These are phyloP conservation scores for Cataglyphis albicans DNA, from an alignment of 2,888 invertebrate genomes.

Conservation along the genomic window DNA sequence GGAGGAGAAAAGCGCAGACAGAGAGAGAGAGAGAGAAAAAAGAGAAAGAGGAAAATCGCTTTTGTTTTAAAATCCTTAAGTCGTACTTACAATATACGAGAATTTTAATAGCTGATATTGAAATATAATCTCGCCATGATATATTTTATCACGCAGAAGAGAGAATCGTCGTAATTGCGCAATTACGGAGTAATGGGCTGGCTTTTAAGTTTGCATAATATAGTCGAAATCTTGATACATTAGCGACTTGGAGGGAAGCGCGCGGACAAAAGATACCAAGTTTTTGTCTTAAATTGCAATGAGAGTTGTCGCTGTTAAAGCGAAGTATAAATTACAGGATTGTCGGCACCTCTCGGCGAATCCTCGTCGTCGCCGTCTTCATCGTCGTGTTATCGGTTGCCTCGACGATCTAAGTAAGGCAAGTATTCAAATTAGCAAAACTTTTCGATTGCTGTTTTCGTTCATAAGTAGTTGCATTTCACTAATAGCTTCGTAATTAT, in stretches of 20 bases:
- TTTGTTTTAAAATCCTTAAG: neutral
- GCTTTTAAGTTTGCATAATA: slow-evolving; percentile 53
- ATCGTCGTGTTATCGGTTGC: slow-evolving; percentile 58
- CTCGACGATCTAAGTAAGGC: slow-evolving; percentile 59
- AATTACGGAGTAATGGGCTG: slow-evolving; percentile 40
- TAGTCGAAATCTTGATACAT: slow-evolving; percentile 51
- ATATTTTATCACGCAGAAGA: slow-evolving; percentile 35
- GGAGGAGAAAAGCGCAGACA: neutral
- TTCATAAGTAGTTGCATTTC: neutral
- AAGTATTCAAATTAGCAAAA: slow-evolving; percentile 72
- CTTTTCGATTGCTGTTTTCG: slow-evolving; percentile 76
- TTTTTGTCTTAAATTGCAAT: slow-evolving; percentile 70
- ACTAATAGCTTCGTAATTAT: neutral
- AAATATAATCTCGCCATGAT: slow-evolving; percentile 42
- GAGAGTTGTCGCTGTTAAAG: slow-evolving; percentile 67
- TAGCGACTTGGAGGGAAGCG: slow-evolving; percentile 5
- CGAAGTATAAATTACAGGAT: slow-evolving; percentile 66
- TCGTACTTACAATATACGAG: neutral
- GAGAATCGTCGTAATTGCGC: slow-evolving; percentile 38
- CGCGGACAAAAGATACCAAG: slow-evolving; percentile 53
- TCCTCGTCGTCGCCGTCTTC: slow-evolving; percentile 6
- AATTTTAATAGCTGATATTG: slow-evolving; percentile 40
- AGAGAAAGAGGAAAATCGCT: neutral
- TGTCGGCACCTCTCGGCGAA: slow-evolving; percentile 38
- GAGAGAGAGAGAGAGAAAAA: neutral